Evolutionary conservation across 1,140 invertebrate genomes (phyloP).

Genomic region (Lordiphosa mommai): DNA sequence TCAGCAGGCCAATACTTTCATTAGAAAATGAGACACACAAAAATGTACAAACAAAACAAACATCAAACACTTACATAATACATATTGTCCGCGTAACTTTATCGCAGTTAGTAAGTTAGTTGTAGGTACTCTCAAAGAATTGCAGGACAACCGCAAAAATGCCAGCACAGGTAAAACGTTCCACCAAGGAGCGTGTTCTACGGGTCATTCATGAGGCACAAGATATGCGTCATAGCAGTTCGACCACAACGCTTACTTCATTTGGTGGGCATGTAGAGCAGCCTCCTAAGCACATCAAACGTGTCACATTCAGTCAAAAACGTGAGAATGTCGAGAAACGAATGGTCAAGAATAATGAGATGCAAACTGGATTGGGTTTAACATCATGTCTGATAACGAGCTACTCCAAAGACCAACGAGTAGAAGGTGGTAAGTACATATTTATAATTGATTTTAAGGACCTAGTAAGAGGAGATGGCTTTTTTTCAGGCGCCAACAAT

Average conservation of each 20-base stretch:
- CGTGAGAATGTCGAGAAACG: background rate
- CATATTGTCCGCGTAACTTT: too few relatives aligned
- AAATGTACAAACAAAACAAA: constrained; percentile 14
- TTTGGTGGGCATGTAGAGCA: background rate
- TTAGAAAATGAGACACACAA: background rate
- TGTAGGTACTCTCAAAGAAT: too few relatives aligned
- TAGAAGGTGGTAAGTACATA: constrained; percentile 31
- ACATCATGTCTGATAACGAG: constrained; percentile 43
- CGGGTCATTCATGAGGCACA: background rate
- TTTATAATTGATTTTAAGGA: too few relatives aligned
- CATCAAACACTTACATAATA: constrained; percentile 8
- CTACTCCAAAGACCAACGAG: constrained; percentile 16
- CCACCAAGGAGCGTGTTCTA: background rate
- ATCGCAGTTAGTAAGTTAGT: background rate
- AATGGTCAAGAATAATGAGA: constrained; percentile 6
- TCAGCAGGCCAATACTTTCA: constrained; percentile 23
- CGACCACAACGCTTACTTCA: background rate
- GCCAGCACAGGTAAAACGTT: background rate
- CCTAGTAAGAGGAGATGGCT: too few relatives aligned
- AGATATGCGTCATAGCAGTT: background rate
- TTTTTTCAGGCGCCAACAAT: constrained; percentile 57
- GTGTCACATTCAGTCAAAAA: constrained; percentile 29
- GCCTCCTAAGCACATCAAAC: constrained; percentile 33
- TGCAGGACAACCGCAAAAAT: background rate
- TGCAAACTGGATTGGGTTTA: constrained; percentile 16